phyloP scores from a whole-genome alignment of 2,888 invertebrate species.

The Perithous albicinctus region DNA sequence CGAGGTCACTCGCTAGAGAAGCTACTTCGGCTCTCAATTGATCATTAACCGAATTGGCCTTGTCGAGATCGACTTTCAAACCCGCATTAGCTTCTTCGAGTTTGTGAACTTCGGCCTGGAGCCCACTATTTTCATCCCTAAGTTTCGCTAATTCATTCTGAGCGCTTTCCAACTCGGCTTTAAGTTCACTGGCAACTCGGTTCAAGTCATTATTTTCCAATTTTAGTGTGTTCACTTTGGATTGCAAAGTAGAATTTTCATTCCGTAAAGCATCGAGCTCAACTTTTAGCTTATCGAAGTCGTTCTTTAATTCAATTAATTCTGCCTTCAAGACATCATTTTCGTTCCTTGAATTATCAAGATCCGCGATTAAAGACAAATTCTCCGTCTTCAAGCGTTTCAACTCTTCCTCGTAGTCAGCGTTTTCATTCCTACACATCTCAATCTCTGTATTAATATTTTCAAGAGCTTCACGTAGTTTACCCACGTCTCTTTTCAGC shows the following conservation, averaged over 20 bases:
- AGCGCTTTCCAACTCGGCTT: constrained; percentile 46
- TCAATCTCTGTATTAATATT: constrained; percentile 57
- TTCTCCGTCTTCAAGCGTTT: constrained; percentile 47
- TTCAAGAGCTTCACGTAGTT: constrained; percentile 45
- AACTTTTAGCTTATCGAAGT: constrained; percentile 40
- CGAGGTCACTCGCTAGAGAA: constrained; percentile 43
- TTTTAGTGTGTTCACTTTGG: constrained; percentile 39
- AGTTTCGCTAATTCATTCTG: constrained; percentile 49
- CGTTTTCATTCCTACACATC: constrained; percentile 26
- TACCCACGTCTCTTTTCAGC: constrained; percentile 36
- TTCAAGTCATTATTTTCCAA: constrained; percentile 63
- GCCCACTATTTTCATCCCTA: constrained; percentile 41
- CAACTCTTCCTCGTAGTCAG: constrained; percentile 46
- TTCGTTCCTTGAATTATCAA: constrained; percentile 43
- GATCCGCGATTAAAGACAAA: constrained; percentile 51
- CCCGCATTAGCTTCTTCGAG: constrained; percentile 59
- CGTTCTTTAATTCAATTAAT: constrained; percentile 44
- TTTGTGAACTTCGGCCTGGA: constrained; percentile 51
- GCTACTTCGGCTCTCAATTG: constrained; percentile 37
- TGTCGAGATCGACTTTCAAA: constrained; percentile 62
- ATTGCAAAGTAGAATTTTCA: constrained; percentile 47
- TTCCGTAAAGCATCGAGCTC: constrained; percentile 59
- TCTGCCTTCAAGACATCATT: constrained; percentile 47
- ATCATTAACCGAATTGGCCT: constrained; percentile 43
- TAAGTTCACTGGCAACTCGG: constrained; percentile 14